Conservation (phyloP, 1,140 invertebrate genomes). For the Drosophila repleta region DNA sequence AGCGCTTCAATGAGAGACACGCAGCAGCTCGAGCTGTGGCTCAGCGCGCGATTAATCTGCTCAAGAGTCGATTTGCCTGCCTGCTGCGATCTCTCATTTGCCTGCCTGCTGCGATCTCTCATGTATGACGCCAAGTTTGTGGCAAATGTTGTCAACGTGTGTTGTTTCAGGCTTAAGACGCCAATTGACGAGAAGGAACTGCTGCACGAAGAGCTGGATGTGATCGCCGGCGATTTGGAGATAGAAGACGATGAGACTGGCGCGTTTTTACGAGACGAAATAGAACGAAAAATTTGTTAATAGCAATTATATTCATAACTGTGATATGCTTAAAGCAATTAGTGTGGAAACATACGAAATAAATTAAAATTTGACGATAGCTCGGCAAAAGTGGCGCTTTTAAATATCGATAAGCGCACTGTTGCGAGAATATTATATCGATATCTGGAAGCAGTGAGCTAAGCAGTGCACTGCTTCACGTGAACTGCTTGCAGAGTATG, state of each 20-base stretch:
- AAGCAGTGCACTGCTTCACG: not conserved
- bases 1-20: slow-evolving; percentile 5
- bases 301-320: not conserved
- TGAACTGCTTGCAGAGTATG: too few relatives aligned
- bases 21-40: not conserved
- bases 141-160: not conserved
- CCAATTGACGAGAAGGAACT: not conserved
- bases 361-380: not conserved
- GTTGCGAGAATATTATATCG: too few relatives aligned
- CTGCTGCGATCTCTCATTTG: too few relatives aligned
- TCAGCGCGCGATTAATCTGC: not conserved
- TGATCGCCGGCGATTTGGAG: not conserved
- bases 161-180: not conserved
- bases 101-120: not conserved
- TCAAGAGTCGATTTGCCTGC: too few relatives aligned
- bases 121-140: slow-evolving; percentile 2
- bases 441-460: too few relatives aligned
- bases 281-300: not conserved
- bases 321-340: not conserved
- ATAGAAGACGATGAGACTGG: not conserved
- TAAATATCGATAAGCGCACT: too few relatives aligned
- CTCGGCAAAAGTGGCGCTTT: not conserved
- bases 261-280: not conserved
- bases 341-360: not conserved
- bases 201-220: not conserved